These are phyloP conservation scores for Ophion ellenae DNA, from an alignment of 2,888 invertebrate species.

Conservation along the genomic window DNA sequence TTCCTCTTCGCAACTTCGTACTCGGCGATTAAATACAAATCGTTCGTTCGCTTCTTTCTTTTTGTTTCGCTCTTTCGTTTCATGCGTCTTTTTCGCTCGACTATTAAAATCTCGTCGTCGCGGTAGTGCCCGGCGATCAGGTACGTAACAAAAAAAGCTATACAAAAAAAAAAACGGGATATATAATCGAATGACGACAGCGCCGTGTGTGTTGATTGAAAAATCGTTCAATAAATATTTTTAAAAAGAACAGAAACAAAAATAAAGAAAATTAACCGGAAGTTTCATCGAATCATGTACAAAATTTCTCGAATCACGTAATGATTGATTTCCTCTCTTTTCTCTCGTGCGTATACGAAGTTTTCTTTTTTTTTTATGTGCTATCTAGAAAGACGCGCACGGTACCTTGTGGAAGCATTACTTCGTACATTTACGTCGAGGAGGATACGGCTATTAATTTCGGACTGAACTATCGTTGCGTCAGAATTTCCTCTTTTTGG, in stretches of 20 bases:
- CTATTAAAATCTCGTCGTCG: constrained; percentile 42
- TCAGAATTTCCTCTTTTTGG: not conserved
- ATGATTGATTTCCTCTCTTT: constrained; percentile 1
- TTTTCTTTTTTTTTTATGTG: constrained; percentile 32
- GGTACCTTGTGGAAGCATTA: constrained; percentile 64
- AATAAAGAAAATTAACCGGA: constrained; percentile 22
- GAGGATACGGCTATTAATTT: constrained; percentile 32
- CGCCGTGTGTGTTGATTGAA: constrained; percentile 37
- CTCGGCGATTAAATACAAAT: not conserved
- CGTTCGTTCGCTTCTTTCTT: not conserved
- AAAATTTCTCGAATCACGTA: constrained; percentile 46
- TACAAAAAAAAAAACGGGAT: constrained; percentile 12
- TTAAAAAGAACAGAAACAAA: constrained; percentile 7
- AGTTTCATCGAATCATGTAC: constrained; percentile 49
- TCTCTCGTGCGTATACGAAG: constrained; percentile 49
- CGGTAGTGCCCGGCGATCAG: constrained; percentile 51
- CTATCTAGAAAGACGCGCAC: constrained; percentile 47
- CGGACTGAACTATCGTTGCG: not conserved
- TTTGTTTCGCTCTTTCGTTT: constrained; percentile 1
- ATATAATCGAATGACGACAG: constrained; percentile 47
- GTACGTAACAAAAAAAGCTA: constrained; percentile 47
- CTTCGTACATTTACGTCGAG: constrained; percentile 59
- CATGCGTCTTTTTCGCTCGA: constrained; percentile 15
- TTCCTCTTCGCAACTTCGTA: constrained; percentile 1
- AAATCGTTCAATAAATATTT: constrained; percentile 19